Evolutionary conservation across 2,113 vertebrate genomes (phyloP), one percentile per base, ranked within the genome.

Genomic region (Tor tambroides): DNA sequence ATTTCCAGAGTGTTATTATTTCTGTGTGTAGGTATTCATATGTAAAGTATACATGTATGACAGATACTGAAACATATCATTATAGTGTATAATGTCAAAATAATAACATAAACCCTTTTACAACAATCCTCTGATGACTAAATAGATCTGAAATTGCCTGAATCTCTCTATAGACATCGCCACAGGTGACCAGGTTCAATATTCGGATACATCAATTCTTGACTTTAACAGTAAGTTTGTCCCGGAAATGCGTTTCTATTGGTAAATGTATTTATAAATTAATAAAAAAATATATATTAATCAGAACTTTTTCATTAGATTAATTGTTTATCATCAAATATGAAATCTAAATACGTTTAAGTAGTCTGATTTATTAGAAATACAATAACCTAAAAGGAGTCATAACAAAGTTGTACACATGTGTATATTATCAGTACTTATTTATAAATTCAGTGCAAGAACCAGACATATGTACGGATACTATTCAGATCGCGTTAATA

Each of bases 11-110:
- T 69, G 46, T 51, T 83, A 14, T 83, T 43, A 32, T 32, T 71
- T 49, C 7, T n/a, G 2, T 59, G 19, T 15, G 15, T 35, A 35
- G 28, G 49, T 23, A 67, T 82, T 82, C 10, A 0, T 32, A 21
- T 46, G 38, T 49, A 67, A 83, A 30, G n/a, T 12, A 38, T 83
- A 43, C 26, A 23, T 43, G 30, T 35, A 12, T 3, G 2, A 82
- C 10, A 30, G 41, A 23, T 14, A 17, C 15, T 49, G 46, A 54
- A 51, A 77, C 26, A 51, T 51, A 9, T 28, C 43, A 51, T 77
- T 8, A 59, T 23, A 74, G 77, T 92, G 91, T 93, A 51, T 51
- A 30, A 77, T 77, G 75, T 4, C 15, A 30, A 76, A 51, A 26
- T 26, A 76, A 46, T 15, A 28, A 15, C 72, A 51, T 54, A 54